Conservation (phyloP, 2,888 invertebrate genomes). For the Chloroclystis v-ata region DNA sequence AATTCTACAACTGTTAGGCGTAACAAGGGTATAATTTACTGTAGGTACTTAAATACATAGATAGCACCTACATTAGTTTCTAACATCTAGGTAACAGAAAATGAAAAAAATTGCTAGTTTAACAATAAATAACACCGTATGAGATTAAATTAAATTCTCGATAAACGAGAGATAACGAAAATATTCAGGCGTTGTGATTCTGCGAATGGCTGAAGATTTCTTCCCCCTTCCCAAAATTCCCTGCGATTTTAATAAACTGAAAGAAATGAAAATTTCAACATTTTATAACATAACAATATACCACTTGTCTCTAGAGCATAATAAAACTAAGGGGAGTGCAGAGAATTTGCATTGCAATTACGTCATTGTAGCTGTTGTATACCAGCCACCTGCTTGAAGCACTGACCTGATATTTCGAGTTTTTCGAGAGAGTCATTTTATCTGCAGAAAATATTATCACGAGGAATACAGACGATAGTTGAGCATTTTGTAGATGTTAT, state of each 20-base stretch:
- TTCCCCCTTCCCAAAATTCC: slow-evolving; percentile 19
- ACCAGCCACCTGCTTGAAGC: slow-evolving; percentile 27
- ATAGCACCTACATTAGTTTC: too few species aligned
- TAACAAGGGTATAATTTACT: not conserved
- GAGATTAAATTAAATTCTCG: too few species aligned
- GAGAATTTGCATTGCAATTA: slow-evolving; percentile 55
- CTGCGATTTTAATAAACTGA: slow-evolving; percentile 31
- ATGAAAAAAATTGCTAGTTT: too few species aligned
- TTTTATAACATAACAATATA: slow-evolving; percentile 59
- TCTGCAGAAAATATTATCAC: slow-evolving; percentile 42
- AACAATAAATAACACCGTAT: too few species aligned
- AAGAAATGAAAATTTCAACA: slow-evolving; percentile 42
- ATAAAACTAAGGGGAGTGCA: slow-evolving; percentile 60
- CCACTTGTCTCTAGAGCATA: slow-evolving; percentile 47
- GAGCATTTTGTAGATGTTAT: too few species aligned
- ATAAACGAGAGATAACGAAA: slow-evolving; percentile 4
- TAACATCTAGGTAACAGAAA: too few species aligned
- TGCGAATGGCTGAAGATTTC: slow-evolving; percentile 13
- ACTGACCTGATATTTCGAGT: slow-evolving; percentile 37
- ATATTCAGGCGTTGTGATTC: slow-evolving; percentile 11
- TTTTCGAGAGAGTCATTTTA: slow-evolving; percentile 49
- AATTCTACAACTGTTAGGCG: not conserved
- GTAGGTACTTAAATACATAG: too few species aligned
- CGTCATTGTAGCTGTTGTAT: slow-evolving; percentile 24
- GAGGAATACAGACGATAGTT: not conserved